Evolutionary conservation across 2,888 invertebrate genomes (phyloP), one percentile per base, ranked within the genome.

Genomic region (Ectobius pallidus): DNA sequence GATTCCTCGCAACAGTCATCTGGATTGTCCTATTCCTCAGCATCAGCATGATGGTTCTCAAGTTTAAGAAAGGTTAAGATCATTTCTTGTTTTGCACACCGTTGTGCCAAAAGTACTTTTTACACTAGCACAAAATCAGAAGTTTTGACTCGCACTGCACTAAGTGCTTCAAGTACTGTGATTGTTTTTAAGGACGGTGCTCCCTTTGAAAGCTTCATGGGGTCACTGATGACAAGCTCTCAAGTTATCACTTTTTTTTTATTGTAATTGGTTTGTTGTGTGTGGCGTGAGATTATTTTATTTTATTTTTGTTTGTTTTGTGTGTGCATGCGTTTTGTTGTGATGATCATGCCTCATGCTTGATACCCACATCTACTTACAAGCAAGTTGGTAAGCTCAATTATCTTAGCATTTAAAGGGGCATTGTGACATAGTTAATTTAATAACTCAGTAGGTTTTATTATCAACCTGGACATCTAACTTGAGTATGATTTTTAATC

Each of bases 11-110:
- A 44, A 95, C 95, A 1, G 85, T 94, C 63, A 86, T 88, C 52
- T 97, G 97, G 97, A 95, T 95, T 79, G 87, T 90, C 2, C 84
- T 93, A 30, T 95, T 95, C 84, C 86, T 95, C 80, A 87, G 91
- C 76, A 90, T 94, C 79, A 94, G 94, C 79, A 83, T 94, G 81
- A 84, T 92, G 73, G 94, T 94, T 77, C 86, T 95, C 78, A 92
- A 90, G 85, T 87, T 93, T 81, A 95, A 94, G 83, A 88, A 92
- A 80, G 92, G 92, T 81, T 94, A 89, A 65, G 18, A 18, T 34
- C n/a, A 39, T 22, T 20, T 63, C 7, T 32, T 30, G 1, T 39
- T 39, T 14, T 42, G 42, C 63, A 65, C 44, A 25, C 20, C 14
- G 3, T 44, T n/a, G 44, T 44, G 44, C 65, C 44, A 65, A 65